phyloP scores from a whole-genome alignment of 2,888 invertebrate genomes.

The Sipha maydis region DNA sequence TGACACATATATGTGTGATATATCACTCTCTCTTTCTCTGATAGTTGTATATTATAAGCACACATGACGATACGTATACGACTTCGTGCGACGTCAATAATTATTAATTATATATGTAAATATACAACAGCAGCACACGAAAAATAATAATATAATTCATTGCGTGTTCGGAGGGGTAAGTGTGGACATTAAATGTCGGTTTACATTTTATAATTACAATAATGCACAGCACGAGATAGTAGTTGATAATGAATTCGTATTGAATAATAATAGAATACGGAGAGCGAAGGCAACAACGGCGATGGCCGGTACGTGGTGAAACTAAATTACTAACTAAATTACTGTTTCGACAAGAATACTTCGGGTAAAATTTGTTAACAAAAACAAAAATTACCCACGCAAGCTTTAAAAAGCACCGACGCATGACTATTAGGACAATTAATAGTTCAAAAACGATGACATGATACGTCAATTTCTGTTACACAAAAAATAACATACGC shows the following conservation, averaged over 20 bases:
- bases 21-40: too few relatives aligned
- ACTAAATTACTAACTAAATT: too few relatives aligned
- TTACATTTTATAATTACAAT: neutral
- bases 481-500: neutral
- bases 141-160: neutral
- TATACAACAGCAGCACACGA: neutral
- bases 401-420: neutral
- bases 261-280: neutral
- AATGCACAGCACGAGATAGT: neutral
- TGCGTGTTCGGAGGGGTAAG: neutral
- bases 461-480: neutral
- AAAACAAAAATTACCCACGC: neutral
- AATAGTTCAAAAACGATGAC: neutral
- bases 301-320: too few relatives aligned
- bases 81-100: neutral
- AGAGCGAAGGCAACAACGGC: too few relatives aligned
- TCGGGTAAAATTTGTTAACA: neutral
- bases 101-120: neutral
- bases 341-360: neutral
- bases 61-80: neutral
- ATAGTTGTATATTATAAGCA: conserved; percentile 2
- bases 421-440: neutral
- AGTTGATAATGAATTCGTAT: neutral
- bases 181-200: neutral
- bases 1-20: conserved; percentile 13